Evolutionary conservation across 92 coral and sea anemone species (phyloP).

Genomic region (Porites rus): DNA sequence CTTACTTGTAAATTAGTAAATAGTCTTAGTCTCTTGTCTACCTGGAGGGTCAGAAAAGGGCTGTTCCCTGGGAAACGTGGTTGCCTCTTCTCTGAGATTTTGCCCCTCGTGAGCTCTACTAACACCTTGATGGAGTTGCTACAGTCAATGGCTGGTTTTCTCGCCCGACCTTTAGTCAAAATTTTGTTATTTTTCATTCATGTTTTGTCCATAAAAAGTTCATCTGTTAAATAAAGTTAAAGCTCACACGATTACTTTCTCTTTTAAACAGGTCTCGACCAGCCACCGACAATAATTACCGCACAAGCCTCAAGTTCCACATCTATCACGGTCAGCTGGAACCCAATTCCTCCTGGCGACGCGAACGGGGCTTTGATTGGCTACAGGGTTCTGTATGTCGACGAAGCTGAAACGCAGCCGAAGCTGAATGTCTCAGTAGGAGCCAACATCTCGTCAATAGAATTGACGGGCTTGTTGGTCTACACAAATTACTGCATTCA

Average conservation of each 20-base stretch:
- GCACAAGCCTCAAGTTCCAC: conserved; percentile 10
- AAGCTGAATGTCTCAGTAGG: background rate
- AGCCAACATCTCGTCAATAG: background rate
- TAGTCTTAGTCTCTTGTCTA: too few relatives aligned
- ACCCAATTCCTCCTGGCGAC: conserved; percentile 14
- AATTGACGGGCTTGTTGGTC: conserved; percentile 10
- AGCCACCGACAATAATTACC: conserved; percentile 15
- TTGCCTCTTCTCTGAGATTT: too few relatives aligned
- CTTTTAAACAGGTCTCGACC: conserved; percentile 21
- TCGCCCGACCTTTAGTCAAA: too few relatives aligned
- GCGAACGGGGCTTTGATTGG: conserved; percentile 32
- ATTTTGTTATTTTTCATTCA: too few relatives aligned
- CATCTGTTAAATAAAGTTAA: too few relatives aligned
- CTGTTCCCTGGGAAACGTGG: too few relatives aligned
- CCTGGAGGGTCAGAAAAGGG: too few relatives aligned
- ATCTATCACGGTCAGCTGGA: conserved; percentile 21
- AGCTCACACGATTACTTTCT: background rate
- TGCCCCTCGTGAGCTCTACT: too few relatives aligned
- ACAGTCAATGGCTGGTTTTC: too few relatives aligned
- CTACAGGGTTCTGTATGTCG: conserved; percentile 49
- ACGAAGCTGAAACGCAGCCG: conserved; percentile 1
- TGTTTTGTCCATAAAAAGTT: too few relatives aligned
- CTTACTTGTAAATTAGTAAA: too few relatives aligned
- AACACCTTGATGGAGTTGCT: too few relatives aligned
- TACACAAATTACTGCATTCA: conserved; percentile 41